Evolutionary conservation across 2,113 vertebrate genomes (phyloP), one percentile per base, ranked within the genome.

Genomic region (Rhinolophus sinicus): DNA sequence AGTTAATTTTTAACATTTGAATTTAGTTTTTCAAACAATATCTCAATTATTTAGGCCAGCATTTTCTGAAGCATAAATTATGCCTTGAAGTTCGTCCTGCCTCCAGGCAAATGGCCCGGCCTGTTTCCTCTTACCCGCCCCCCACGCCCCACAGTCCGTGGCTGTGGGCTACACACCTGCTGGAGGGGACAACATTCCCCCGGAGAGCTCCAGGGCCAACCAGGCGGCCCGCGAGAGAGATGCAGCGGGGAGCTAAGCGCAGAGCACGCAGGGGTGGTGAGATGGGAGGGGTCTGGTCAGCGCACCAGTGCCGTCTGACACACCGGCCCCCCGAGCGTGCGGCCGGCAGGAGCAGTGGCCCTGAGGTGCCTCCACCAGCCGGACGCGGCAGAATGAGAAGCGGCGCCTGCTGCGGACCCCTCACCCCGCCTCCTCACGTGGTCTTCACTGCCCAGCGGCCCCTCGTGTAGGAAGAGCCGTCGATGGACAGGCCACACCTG

Each of bases 31-130:
- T 69, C 54, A 90, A 90, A 50, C 21, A 81, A 22, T 38, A 12
- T 77, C 76, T 90, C 35, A 58, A 33, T 97, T 96, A 90, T 93
- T 64, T 64, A 75, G 85, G 65, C n/a, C 19, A 72, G 38, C 47
- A 47, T 60, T 56, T 69, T 40, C 50, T 78, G 47, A 97, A 93
- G 93, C 90, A 52, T 54, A 67, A 90, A 30, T 22, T 70, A 38
- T 28, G 91, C 77, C 69, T 56, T 22, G 3, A 87, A 80, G 83
- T 67, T 62, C 73, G 13, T 30, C 33, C 69, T 70, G 8, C 35
- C 21, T 92, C 52, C 2, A 3, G 44, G 35, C 58, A 65, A 56
- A n/a, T 24, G 35, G 1, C 35, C 10, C 14, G 7, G 21, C 22
- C 58, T 69, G 56, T 64, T 24, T 30, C 38, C 9, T n/a, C 50